Base-by-base conservation (phyloP, 2,797 vertebrate genomes). In the Gymnoscopelus microlampas region DNA sequence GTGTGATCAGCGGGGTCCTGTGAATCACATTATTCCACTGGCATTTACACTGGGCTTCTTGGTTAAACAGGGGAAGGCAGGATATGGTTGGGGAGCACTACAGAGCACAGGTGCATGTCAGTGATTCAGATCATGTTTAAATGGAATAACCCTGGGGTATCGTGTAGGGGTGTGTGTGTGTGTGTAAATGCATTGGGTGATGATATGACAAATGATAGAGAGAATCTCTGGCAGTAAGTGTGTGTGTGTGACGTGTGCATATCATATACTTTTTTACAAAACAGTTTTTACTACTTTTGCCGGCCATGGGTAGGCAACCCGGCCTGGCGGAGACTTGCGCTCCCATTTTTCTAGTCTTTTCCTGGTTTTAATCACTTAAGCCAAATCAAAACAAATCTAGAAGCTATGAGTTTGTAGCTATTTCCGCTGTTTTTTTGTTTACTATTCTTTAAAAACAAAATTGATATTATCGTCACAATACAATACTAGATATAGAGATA, bases 31-130 rank as follows among this genome's bases (percentile, higher is more conserved):
- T 87, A 84, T 81, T 87, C 85, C 53, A 10, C 74, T 92, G 90
- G 86, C 90, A 92, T 92, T 91, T 91, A 91, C 92, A 86, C 70
- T 89, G 78, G 77, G 82, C 78, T 81, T 78, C n/a, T 84, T 63
- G 59, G 86, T 86, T 88, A 89, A 92, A 92, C 87, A 91, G 76
- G 57, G 70, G 68, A 71, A 72, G 53, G 39, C 23, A 72, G 77
- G 84, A 85, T 78, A 66, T 67, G 68, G 55, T 74, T 2, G 39
- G 60, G 79, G 74, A 86, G 55, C 47, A 54, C 69, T 59, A 15
- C 49, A 8, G 60, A 77, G 75, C 70, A 68, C 72, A 15, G 51
- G 53, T 39, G 63, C 69, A 74, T 86, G 88, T 89, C 85, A 86
- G 78, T 77, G 62, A 78, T 71, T 77, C 32, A 83, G 86, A 87